Percentiles rank a stretch among this genome's conserved stretches.
These are phyloP conservation scores for Temnothorax ravouxi DNA, from an alignment of 2,888 invertebrate species.

Conservation along the genomic window DNA sequence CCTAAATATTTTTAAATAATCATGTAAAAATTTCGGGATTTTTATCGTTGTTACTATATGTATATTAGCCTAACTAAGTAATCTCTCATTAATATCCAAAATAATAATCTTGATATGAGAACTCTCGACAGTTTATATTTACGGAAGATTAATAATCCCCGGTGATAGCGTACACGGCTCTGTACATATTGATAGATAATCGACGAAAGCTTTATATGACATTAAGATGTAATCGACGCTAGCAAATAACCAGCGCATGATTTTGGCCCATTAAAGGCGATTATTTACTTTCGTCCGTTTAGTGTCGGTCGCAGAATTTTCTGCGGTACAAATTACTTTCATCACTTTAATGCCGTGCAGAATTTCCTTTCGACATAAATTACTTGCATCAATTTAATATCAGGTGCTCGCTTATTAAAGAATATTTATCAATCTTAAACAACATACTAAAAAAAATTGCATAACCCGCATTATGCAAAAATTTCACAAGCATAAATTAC, in stretches of 20 bases:
- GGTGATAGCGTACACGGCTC: not conserved
- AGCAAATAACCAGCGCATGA: slow-evolving; percentile 29
- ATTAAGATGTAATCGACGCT: slow-evolving; percentile 26
- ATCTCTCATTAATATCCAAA: not conserved
- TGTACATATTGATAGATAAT: not conserved
- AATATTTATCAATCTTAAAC: slow-evolving; percentile 47
- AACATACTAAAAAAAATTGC: slow-evolving; percentile 14
- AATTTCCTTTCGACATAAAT: slow-evolving; percentile 27
- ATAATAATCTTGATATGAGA: not conserved
- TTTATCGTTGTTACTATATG: not conserved
- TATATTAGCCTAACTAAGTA: not conserved
- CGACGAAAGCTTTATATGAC: slow-evolving; percentile 23
- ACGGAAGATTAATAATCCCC: slow-evolving; percentile 6
- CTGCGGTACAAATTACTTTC: slow-evolving; percentile 39
- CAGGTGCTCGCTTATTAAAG: slow-evolving; percentile 30
- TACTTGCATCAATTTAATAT: slow-evolving; percentile 29
- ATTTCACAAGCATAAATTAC: slow-evolving; percentile 26
- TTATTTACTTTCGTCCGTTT: slow-evolving; percentile 45
- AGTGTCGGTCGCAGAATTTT: slow-evolving; percentile 15
- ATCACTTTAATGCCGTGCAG: slow-evolving; percentile 17
- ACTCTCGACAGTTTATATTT: not conserved
- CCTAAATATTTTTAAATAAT: not conserved
- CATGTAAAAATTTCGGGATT: not conserved
- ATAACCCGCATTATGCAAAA: slow-evolving; percentile 44
- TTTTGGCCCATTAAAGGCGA: slow-evolving; percentile 14